These are phyloP conservation scores for Aspiorhynchus laticeps DNA, from an alignment of 2,113 vertebrate species.

Conservation along the genomic window DNA sequence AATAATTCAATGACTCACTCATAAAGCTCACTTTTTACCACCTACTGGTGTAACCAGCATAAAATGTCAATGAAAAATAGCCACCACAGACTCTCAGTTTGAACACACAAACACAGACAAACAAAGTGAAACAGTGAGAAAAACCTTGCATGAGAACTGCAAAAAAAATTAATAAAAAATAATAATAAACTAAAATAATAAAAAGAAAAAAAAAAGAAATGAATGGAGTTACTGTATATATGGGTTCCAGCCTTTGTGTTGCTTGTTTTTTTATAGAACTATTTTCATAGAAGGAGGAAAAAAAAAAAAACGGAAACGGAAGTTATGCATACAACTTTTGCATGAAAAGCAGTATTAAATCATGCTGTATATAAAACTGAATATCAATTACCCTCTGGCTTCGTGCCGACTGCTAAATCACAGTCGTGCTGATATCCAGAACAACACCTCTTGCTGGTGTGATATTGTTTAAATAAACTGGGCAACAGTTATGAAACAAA, in stretches of 20 bases:
- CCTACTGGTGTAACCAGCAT: not conserved
- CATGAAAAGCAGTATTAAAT: not conserved
- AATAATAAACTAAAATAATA: no score
- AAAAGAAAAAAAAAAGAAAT: no score
- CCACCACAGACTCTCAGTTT: not conserved
- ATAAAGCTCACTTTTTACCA: not conserved
- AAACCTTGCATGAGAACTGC: not conserved
- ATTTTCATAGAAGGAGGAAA: not conserved
- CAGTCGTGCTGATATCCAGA: not conserved
- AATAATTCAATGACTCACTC: not conserved
- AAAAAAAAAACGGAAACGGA: not conserved
- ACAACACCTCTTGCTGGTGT: constrained; percentile 23
- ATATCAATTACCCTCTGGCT: not conserved
- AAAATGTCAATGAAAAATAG: not conserved
- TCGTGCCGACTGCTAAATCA: not conserved
- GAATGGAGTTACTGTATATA: no score
- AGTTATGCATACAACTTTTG: not conserved
- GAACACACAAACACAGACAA: not conserved
- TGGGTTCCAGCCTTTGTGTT: not conserved
- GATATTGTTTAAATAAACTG: constrained; percentile 29
- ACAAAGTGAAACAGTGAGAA: not conserved
- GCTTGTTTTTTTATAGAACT: not conserved
- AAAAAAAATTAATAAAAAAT: not conserved
- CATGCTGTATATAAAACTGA: not conserved
- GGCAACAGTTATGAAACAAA: constrained; percentile 7